phyloP scores from a whole-genome alignment of 2,113 vertebrate genomes.

The Fukomys damarensis region DNA sequence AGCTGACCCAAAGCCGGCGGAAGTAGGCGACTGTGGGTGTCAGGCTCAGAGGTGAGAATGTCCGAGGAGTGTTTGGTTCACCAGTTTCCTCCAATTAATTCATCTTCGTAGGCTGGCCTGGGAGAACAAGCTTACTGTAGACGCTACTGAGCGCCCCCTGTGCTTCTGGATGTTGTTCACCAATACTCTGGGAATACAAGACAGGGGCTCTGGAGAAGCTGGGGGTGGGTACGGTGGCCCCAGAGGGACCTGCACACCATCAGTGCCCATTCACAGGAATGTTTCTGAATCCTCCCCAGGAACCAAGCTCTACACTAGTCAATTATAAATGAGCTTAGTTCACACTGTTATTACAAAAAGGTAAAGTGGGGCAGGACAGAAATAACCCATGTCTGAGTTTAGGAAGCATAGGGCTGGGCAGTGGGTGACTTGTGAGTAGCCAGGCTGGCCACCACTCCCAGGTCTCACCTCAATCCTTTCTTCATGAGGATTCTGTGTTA shows the following conservation, averaged over 20 bases:
- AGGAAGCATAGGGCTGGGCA: neutral
- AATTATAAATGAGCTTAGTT: neutral
- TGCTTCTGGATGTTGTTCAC: neutral
- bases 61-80: neutral
- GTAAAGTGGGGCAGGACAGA: neutral
- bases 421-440: too few species aligned
- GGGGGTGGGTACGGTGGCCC: too few species aligned
- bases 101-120: neutral
- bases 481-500: too few species aligned
- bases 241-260: neutral
- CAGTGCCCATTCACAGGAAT: too few species aligned
- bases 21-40: neutral
- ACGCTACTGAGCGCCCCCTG: accelerated
- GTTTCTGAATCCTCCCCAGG: neutral
- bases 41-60: neutral
- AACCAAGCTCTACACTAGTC: accelerated
- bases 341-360: neutral
- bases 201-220: neutral
- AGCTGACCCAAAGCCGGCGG: too few species aligned
- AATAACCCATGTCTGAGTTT: neutral
- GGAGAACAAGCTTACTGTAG: neutral
- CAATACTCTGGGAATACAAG: neutral
- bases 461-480: neutral
- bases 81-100: neutral
- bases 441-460: neutral